These are phyloP conservation scores for Sigmodon hispidus DNA, from an alignment of 2,113 vertebrate genomes.

Conservation along the genomic window DNA sequence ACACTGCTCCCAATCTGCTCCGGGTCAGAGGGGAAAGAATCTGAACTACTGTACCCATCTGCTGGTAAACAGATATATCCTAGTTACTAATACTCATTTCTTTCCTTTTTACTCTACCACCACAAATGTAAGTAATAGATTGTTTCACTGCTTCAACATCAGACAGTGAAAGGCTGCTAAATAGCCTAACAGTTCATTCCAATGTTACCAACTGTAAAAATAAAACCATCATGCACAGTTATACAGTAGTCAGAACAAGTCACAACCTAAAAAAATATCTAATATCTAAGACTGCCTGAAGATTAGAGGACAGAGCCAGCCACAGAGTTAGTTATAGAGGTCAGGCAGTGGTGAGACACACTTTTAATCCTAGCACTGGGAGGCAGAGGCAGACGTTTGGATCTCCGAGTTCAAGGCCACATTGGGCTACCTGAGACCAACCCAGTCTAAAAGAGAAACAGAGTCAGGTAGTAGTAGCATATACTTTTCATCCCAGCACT, in stretches of 20 bases:
- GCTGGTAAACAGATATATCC: slow-evolving; percentile 82
- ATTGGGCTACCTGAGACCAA: too few relatives aligned
- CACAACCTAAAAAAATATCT: slow-evolving; percentile 10
- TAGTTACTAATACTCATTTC: slow-evolving; percentile 69
- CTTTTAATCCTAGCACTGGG: too few relatives aligned
- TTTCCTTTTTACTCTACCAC: slow-evolving; percentile 50
- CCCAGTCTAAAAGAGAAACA: too few relatives aligned
- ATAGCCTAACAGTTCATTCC: slow-evolving; percentile 27
- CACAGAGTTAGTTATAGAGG: too few relatives aligned
- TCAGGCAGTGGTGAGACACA: too few relatives aligned
- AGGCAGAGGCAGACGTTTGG: too few relatives aligned
- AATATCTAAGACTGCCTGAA: too few relatives aligned
- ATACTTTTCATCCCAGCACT: too few relatives aligned
- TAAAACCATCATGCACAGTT: slow-evolving; percentile 32
- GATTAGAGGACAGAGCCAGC: too few relatives aligned
- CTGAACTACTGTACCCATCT: slow-evolving; percentile 98
- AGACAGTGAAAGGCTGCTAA: slow-evolving; percentile 25
- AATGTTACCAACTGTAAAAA: slow-evolving; percentile 33
- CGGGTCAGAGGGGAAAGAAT: slow-evolving; percentile 96
- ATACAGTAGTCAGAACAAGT: slow-evolving; percentile 12
- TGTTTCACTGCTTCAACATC: not conserved
- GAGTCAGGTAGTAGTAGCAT: too few relatives aligned
- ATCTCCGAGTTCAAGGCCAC: too few relatives aligned
- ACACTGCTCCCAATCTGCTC: slow-evolving; percentile 92
- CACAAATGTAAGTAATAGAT: slow-evolving; percentile 1